Base-by-base conservation (phyloP, 2,888 invertebrate genomes). In the Cheilosia grossa region DNA sequence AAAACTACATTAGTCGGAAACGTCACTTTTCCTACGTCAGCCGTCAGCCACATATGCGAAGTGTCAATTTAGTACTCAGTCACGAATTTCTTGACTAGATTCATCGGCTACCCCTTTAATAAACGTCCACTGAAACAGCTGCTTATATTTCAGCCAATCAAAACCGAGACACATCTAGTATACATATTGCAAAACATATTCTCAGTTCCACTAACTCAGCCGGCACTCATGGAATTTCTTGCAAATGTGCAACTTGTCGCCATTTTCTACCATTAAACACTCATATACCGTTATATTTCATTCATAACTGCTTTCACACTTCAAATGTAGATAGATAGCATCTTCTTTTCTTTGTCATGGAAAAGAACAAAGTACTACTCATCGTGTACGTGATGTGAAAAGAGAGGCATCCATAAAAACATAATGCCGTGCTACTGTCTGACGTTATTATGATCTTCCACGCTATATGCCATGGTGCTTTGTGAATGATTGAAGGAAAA, bases 271-370 rank as follows among this genome's bases (percentile, higher is more conserved):
- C 10, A 61, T 47, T 63, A 17, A 33, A 51, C 44, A 40, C 66
- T 47, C 54, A 54, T 44, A 64, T 66, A 63, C 83, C 70, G 83
- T 75, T 70, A 74, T 47, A 40, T 75, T 70, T 74, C 83, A 80
- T 83, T 74, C 83, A 83, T 83, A 80, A 80, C 80, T 64, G 59
- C 69, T 51, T 63, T 27, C 30, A 33, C 66, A 74, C 17, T 13
- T 37, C 15, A 42, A 40, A 64, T 42, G 30, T 54, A 21, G 15
- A 37, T 5, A 78, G 78, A 79, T 73, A 73, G 30, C 27, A 79
- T 67, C 78, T 75, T 69, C 21, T 19, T 63, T 37, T 47, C 54
- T 44, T 51, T 13, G 56, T 21, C 21, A 37, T 56, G 59, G 44
- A 40, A 56, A 61, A 33, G 49, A 59, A 42, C 40, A 51, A 75